Conservation (phyloP, 2,888 invertebrate species). For the Congeria kusceri region DNA sequence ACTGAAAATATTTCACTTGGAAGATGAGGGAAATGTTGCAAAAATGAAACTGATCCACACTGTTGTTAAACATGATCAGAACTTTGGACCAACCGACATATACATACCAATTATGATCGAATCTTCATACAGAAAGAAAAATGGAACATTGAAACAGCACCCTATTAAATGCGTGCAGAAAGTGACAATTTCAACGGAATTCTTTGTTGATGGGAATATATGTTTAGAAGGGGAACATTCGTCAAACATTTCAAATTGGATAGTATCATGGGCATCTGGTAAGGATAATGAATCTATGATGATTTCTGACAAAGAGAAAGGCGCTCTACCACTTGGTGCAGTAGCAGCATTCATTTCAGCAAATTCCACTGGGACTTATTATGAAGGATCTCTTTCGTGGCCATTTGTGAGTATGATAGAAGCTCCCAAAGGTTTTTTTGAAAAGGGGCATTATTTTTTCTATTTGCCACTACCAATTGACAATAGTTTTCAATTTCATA, state of each 20-base stretch:
- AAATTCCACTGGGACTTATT: constrained; percentile 9
- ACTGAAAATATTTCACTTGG: constrained; percentile 75
- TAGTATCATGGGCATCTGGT: constrained; percentile 65
- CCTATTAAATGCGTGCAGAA: constrained; percentile 20
- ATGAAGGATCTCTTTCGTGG: not conserved
- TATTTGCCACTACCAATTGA: constrained; percentile 77
- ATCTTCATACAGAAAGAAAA: constrained; percentile 2
- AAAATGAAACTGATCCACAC: not conserved
- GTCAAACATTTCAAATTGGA: constrained; percentile 40
- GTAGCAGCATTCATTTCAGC: constrained; percentile 39
- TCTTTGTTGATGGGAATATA: not conserved
- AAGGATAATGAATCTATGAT: constrained; percentile 28
- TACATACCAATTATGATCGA: too few species aligned
- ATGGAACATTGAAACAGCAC: not conserved
- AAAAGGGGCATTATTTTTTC: constrained; percentile 66
- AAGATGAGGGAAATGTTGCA: constrained; percentile 11
- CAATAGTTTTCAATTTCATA: constrained; percentile 69
- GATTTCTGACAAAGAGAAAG: constrained; percentile 28
- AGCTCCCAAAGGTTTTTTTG: constrained; percentile 52
- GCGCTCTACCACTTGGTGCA: constrained; percentile 64
- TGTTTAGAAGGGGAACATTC: not conserved
- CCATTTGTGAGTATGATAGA: not conserved
- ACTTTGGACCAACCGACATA: too few species aligned
- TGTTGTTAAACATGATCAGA: too few species aligned
- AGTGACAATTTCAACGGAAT: not conserved